phyloP scores from a whole-genome alignment of 1,140 invertebrate genomes.

The Ostrea denselamellosa region DNA sequence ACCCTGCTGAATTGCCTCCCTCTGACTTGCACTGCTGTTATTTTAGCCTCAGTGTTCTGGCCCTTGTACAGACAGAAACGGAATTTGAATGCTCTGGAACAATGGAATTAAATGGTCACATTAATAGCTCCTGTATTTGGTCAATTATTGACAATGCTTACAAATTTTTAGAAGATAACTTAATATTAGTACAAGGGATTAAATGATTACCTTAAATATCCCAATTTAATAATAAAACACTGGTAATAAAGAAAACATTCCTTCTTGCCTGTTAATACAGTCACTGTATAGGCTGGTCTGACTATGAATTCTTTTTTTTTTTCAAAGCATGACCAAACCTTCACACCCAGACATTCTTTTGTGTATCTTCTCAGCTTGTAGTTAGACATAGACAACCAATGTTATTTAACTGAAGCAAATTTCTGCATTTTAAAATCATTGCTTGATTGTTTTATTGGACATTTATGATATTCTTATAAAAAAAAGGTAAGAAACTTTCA shows the following conservation, averaged over 20 bases:
- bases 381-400: background rate
- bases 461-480: background rate
- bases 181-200: constrained; percentile 32
- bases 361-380: background rate
- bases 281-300: background rate
- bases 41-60: background rate
- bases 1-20: background rate
- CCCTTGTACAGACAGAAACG: background rate
- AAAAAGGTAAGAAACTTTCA: background rate
- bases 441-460: background rate
- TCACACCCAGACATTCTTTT: background rate
- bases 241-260: constrained; percentile 26
- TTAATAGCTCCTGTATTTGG: constrained; percentile 9
- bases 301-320: background rate
- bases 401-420: background rate
- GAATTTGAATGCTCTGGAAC: background rate
- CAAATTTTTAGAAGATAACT: constrained; percentile 36
- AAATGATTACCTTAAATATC: constrained; percentile 33
- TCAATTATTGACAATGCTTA: constrained; percentile 30
- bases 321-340: background rate
- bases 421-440: background rate
- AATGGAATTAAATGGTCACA: constrained; percentile 26
- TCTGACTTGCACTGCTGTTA: background rate
- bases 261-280: constrained; percentile 13
- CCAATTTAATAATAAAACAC: constrained; percentile 37